A percentile compares a stretch with the other conserved stretches of the same genome.
phyloP scores from a whole-genome alignment of 2,888 invertebrate species.

The Rotaria socialis region DNA sequence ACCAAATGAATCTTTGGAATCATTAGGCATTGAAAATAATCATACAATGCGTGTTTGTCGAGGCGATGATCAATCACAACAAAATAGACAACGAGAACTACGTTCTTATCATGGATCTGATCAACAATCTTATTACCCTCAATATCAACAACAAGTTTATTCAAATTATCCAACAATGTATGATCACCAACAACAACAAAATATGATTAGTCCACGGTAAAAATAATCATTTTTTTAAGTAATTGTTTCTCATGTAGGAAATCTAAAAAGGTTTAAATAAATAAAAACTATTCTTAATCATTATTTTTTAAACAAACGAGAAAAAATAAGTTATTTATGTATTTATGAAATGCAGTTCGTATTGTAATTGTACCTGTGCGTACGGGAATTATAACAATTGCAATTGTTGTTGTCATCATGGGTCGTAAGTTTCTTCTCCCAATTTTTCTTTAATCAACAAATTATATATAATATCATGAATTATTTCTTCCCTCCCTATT shows the following conservation, averaged over 20 bases:
- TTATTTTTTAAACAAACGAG: no score
- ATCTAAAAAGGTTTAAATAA: no score
- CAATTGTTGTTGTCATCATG: background rate
- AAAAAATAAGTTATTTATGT: background rate
- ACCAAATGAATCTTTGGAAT: slow-evolving; percentile 37
- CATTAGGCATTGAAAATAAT: slow-evolving; percentile 43
- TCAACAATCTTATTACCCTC: background rate
- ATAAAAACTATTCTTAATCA: no score
- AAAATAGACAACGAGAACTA: slow-evolving; percentile 15
- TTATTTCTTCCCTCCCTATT: background rate
- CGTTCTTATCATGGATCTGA: background rate
- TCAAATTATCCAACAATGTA: background rate
- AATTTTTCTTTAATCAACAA: background rate
- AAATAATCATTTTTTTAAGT: background rate
- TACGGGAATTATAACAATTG: background rate
- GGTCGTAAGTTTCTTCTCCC: background rate
- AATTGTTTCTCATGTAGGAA: no score
- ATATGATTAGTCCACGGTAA: slow-evolving; percentile 16
- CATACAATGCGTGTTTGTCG: slow-evolving; percentile 43
- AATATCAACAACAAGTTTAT: background rate
- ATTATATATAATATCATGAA: background rate
- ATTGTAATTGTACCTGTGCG: background rate
- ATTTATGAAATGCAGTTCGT: background rate
- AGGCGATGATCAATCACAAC: slow-evolving; percentile 28
- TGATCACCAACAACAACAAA: background rate